These are phyloP conservation scores for Lepas anatifera DNA, from an alignment of 2,888 invertebrate genomes.

Conservation along the genomic window DNA sequence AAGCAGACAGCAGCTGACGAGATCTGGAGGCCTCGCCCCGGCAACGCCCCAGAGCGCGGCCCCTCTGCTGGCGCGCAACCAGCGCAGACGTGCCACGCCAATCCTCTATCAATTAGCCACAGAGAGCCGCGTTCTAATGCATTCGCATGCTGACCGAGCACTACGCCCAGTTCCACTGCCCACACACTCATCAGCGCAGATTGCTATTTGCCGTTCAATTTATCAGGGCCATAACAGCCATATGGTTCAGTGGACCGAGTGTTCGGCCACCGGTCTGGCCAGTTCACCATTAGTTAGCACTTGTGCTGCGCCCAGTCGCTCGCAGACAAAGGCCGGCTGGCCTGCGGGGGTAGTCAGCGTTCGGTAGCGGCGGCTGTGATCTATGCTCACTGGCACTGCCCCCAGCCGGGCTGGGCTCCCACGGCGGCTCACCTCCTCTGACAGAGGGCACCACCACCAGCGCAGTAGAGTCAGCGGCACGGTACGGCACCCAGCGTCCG, in stretches of 20 bases:
- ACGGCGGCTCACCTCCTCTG: not conserved
- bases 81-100: not conserved
- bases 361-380: not conserved
- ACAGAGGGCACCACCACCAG: not conserved
- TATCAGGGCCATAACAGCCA: not conserved
- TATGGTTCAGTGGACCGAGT: constrained; percentile 1
- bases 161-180: not conserved
- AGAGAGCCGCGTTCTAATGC: not conserved
- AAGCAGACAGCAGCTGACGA: too few species aligned
- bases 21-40: too few species aligned
- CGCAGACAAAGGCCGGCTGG: too few species aligned
- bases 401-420: not conserved
- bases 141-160: not conserved
- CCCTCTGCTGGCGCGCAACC: not conserved
- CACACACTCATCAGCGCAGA: not conserved
- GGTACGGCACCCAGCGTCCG: not conserved
- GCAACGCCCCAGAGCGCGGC: not conserved
- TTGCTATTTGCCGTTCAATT: constrained; percentile 6
- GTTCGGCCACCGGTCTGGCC: not conserved
- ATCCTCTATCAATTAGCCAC: not conserved
- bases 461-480: not conserved
- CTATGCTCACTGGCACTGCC: not conserved
- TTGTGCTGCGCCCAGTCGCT: not conserved
- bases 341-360: too few species aligned
- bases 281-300: not conserved